Percentiles rank a stretch among this genome's conserved stretches.
Conservation (phyloP, 2,797 vertebrate species). For the Myripristis murdjan region DNA sequence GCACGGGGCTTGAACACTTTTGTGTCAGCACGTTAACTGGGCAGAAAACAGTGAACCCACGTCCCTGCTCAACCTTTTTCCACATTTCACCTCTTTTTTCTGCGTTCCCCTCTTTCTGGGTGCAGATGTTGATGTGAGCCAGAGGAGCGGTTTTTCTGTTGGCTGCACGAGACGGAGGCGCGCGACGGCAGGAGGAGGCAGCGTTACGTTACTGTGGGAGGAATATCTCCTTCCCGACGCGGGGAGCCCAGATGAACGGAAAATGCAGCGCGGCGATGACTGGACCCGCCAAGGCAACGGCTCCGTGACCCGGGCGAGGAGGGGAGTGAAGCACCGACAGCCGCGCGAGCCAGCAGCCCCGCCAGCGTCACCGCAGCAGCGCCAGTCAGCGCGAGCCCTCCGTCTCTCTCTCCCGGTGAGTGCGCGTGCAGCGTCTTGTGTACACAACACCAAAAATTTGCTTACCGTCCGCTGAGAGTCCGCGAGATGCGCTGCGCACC, state of each 20-base stretch:
- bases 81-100: conserved; percentile 28
- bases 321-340: conserved; percentile 55
- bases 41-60: conserved; percentile 47
- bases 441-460: conserved; percentile 69
- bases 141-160: conserved; percentile 69
- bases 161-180: conserved; percentile 61
- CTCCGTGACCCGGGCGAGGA: conserved; percentile 85
- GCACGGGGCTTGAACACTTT: conserved; percentile 46
- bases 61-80: conserved; percentile 23
- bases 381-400: conserved; percentile 67
- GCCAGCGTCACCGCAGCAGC: conserved; percentile 73
- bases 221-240: conserved; percentile 63
- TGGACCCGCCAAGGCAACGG: conserved; percentile 79
- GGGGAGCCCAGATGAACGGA: conserved; percentile 78
- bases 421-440: conserved; percentile 75
- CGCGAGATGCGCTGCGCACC: conserved; percentile 77
- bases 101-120: conserved; percentile 60
- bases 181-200: conserved; percentile 61
- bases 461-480: conserved; percentile 68
- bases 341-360: conserved; percentile 62
- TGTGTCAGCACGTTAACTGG: conserved; percentile 55
- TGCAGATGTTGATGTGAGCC: conserved; percentile 79
- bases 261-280: conserved; percentile 87
- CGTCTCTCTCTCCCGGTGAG: conserved; percentile 82
- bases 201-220: conserved; percentile 64